Evolutionary conservation across 2,113 vertebrate species (phyloP).

Genomic region (Catharus fuscescens): DNA sequence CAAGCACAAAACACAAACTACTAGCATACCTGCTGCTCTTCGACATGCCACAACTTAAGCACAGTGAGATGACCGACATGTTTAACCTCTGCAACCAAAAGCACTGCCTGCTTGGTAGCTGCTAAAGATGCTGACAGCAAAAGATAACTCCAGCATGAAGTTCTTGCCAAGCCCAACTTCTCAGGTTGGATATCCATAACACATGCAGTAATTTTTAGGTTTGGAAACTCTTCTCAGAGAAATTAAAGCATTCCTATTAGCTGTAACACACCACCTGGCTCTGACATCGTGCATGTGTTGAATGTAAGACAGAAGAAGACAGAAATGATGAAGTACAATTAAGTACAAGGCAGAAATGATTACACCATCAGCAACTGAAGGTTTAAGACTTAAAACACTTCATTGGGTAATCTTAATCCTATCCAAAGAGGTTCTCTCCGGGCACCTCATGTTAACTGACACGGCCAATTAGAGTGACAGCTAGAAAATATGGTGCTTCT

Average conservation of each 20-base stretch:
- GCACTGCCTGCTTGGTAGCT: background rate
- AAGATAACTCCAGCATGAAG: background rate
- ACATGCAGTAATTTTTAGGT: background rate
- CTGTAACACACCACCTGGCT: background rate
- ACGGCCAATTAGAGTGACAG: slow-evolving; percentile 78
- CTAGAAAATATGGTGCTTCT: slow-evolving; percentile 73
- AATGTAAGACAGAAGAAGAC: slow-evolving; percentile 21
- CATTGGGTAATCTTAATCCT: slow-evolving; percentile 75
- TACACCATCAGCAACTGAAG: slow-evolving; percentile 66
- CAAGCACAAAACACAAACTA: background rate
- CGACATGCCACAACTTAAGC: slow-evolving; percentile 76
- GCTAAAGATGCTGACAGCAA: background rate
- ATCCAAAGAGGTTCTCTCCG: slow-evolving; percentile 70
- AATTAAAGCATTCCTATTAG: background rate
- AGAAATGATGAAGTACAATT: slow-evolving; percentile 55
- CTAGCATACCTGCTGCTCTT: slow-evolving; percentile 77
- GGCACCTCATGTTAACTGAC: slow-evolving; percentile 83
- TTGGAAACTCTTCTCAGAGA: background rate
- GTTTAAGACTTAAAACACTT: slow-evolving; percentile 72
- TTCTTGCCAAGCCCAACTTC: slow-evolving; percentile 8
- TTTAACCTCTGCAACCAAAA: slow-evolving; percentile 46
- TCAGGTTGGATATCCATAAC: slow-evolving; percentile 43
- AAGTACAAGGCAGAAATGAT: slow-evolving; percentile 54
- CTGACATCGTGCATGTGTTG: background rate
- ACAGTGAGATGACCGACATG: slow-evolving; percentile 79